These are phyloP conservation scores for Eretmochelys imbricata DNA, from an alignment of 2,113 vertebrate genomes.

Conservation along the genomic window DNA sequence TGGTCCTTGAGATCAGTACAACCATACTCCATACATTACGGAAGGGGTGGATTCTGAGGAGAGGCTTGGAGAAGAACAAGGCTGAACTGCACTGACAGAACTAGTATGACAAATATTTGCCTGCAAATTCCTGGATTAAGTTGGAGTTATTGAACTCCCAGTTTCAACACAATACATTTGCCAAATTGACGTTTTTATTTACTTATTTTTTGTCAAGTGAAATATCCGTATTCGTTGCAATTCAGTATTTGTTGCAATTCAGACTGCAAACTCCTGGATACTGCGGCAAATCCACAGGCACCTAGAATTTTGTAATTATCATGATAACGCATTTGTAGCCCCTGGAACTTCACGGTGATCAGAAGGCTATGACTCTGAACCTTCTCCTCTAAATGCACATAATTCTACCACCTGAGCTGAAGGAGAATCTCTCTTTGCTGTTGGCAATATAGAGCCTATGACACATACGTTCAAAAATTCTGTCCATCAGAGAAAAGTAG, in stretches of 20 bases:
- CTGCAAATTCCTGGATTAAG: not conserved
- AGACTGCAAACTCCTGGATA: not conserved
- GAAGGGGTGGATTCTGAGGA: not conserved
- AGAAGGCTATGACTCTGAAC: not conserved
- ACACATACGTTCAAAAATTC: not conserved
- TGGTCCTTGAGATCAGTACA: not conserved
- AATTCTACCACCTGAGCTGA: not conserved
- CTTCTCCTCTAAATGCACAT: not conserved
- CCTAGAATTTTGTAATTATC: not conserved
- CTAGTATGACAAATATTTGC: not conserved
- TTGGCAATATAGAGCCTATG: not conserved
- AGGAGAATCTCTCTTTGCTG: not conserved
- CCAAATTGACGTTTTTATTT: fast-evolving
- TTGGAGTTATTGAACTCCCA: not conserved
- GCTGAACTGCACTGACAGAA: not conserved
- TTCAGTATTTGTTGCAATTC: fast-evolving
- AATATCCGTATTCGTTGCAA: fast-evolving
- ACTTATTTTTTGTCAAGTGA: not conserved
- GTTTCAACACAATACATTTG: not conserved
- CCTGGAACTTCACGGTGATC: not conserved
- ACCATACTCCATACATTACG: not conserved
- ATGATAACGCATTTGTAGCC: not conserved
- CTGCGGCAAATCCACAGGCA: not conserved
- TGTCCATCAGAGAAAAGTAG: not conserved
- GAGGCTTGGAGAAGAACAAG: not conserved